These are phyloP conservation scores for Channallabes apus DNA, from an alignment of 2,797 vertebrate genomes.

Conservation along the genomic window DNA sequence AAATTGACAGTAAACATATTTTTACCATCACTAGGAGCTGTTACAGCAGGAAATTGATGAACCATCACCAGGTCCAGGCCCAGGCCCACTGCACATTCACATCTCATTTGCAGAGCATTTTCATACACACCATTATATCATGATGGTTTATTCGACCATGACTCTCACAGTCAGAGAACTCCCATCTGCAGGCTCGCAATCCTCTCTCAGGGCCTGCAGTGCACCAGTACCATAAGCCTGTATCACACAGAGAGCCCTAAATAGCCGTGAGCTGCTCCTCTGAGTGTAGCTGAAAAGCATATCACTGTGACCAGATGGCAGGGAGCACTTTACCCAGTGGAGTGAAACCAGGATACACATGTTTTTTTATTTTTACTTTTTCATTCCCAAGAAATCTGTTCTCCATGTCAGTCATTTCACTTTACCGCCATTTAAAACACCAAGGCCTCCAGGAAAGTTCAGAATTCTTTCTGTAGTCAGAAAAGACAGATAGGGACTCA, in stretches of 20 bases:
- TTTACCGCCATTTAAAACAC: not conserved
- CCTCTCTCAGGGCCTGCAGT: slow-evolving; percentile 10
- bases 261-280: slow-evolving; percentile 11
- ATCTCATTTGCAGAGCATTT: not conserved
- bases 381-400: not conserved
- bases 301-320: slow-evolving; percentile 33
- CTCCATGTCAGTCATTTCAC: not conserved
- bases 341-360: slow-evolving; percentile 1
- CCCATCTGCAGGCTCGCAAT: slow-evolving; percentile 11
- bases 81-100: not conserved
- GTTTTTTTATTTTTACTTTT: too few species aligned
- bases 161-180: not conserved
- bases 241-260: slow-evolving; percentile 17
- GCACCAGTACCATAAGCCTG: not conserved
- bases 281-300: slow-evolving; percentile 35
- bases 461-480: not conserved
- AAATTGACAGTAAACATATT: not conserved
- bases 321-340: slow-evolving; percentile 20
- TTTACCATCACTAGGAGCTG: slow-evolving; percentile 6
- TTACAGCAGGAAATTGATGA: not conserved
- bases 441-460: not conserved
- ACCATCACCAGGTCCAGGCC: too few species aligned
- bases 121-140: slow-evolving; percentile 5
- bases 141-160: slow-evolving; percentile 7
- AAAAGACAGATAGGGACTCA: not conserved